Conservation (phyloP, 2,888 invertebrate species). For the Cephus rjabovi region DNA sequence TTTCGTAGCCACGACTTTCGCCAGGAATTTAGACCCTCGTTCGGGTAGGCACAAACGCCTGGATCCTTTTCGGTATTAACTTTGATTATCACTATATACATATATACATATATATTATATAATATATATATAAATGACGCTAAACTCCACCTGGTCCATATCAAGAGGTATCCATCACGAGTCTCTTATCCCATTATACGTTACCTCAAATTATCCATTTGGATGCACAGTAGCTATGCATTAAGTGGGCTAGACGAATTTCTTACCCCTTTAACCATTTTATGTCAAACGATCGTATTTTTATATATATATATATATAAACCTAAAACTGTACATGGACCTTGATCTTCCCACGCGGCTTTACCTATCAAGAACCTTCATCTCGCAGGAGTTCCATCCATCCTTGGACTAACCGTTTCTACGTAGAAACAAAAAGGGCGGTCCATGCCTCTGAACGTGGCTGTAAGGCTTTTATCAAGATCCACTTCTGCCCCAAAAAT, state of each 20-base stretch:
- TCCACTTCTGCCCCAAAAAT: conserved; percentile 55
- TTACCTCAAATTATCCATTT: background rate
- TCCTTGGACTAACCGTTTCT: conserved; percentile 36
- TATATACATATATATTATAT: background rate
- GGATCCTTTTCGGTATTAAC: background rate
- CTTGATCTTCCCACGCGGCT: conserved; percentile 3
- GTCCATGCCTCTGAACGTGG: conserved; percentile 15
- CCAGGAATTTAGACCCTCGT: background rate
- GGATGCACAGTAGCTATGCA: background rate
- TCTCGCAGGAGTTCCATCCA: conserved; percentile 22
- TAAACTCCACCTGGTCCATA: background rate
- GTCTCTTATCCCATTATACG: background rate
- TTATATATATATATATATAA: background rate
- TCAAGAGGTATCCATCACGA: background rate
- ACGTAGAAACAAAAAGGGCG: conserved; percentile 23
- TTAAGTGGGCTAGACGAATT: background rate
- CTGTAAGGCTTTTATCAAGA: conserved; percentile 52
- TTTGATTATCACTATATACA: background rate
- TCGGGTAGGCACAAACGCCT: background rate
- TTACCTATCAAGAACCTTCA: conserved; percentile 25
- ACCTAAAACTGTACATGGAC: background rate
- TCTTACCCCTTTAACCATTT: background rate
- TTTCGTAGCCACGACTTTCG: background rate
- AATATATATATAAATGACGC: background rate
- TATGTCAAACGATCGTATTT: background rate